phyloP scores from a whole-genome alignment of 1,140 invertebrate species.

The Aphaenogaster floridana region DNA sequence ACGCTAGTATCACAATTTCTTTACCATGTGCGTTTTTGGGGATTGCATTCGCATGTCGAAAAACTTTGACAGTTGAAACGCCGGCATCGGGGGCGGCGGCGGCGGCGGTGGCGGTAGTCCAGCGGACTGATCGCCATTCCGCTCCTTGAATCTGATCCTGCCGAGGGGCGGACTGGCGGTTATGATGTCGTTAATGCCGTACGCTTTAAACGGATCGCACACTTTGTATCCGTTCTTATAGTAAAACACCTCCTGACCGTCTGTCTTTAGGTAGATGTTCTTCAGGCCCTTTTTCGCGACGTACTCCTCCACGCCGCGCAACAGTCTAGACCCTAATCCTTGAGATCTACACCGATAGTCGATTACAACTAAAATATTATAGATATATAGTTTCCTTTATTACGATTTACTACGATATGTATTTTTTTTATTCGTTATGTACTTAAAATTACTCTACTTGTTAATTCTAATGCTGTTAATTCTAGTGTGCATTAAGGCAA shows the following conservation, averaged over 20 bases:
- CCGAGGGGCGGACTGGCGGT: conserved; percentile 64
- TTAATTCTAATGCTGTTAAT: neutral
- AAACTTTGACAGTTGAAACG: conserved; percentile 66
- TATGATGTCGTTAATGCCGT: conserved; percentile 84
- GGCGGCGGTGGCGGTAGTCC: conserved; percentile 83
- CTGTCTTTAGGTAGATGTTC: conserved; percentile 91
- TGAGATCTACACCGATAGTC: conserved; percentile 90
- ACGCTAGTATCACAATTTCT: conserved; percentile 71
- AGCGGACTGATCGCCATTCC: conserved; percentile 69
- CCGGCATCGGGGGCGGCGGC: conserved; percentile 85
- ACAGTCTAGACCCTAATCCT: conserved; percentile 91
- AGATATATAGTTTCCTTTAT: conserved; percentile 10
- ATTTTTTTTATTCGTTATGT: neutral
- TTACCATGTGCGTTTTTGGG: conserved; percentile 79
- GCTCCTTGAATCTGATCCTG: conserved; percentile 64
- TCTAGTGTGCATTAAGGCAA: neutral
- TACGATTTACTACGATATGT: neutral
- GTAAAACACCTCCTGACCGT: conserved; percentile 93
- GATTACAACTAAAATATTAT: conserved; percentile 89
- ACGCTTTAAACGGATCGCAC: conserved; percentile 91
- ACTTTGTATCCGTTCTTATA: conserved; percentile 91
- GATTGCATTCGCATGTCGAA: conserved; percentile 69
- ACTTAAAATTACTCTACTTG: neutral
- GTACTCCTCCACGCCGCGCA: conserved; percentile 91
- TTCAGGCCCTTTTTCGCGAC: conserved; percentile 88